Base-by-base conservation (phyloP, 2,888 invertebrate species). In the Thecophora atra region DNA sequence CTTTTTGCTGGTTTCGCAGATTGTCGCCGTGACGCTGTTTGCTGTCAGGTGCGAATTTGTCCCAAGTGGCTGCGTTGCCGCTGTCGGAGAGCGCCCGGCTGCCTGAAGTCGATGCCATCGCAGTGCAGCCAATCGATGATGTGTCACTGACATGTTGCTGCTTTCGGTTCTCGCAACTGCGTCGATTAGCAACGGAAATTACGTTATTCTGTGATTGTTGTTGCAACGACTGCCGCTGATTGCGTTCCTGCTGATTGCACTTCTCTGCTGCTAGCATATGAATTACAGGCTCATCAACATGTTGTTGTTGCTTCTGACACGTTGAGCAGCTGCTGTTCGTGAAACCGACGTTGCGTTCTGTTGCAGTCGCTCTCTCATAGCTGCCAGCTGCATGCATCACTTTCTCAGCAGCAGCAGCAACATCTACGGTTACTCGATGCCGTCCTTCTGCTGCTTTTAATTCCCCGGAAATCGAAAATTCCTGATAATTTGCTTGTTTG, bases 401-500 rank as follows among this genome's bases (percentile, higher is more conserved):
- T 15, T 2, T 47, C 3, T 11, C 7, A 37, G 37, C 37, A 37
- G 3, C 37, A 37, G 47, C 47, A 5, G 13, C 47, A 5, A 17
- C 47, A 17, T 17, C 11, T 5, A 1, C 17, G 15, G 15, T 47
- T 11, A n/a, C 4, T 8, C 13, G 47, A 1, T 11, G 47, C 5
- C 37, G 47, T n/a, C 21, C 56, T 21, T 3, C 19, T n/a, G n/a
- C 67, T 17, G 42, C 24, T 21, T 26, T 52, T 26, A 42, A 19
- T 26, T 28, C 52, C 52, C 11, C 66, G 70, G 37, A 37, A 37
- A 56, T 68, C 73, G 42, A 77, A 75, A 82, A 76, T 75, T 82
- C 81, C 74, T 83, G 81, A 65, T 79, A 82, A 78, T 79, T 82
- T 72, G 81, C 80, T 75, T 79, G 79, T 11, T 37, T 37, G 37